Evolutionary conservation across 2,888 invertebrate species (phyloP).

Genomic region (Dolomedes plantarius): DNA sequence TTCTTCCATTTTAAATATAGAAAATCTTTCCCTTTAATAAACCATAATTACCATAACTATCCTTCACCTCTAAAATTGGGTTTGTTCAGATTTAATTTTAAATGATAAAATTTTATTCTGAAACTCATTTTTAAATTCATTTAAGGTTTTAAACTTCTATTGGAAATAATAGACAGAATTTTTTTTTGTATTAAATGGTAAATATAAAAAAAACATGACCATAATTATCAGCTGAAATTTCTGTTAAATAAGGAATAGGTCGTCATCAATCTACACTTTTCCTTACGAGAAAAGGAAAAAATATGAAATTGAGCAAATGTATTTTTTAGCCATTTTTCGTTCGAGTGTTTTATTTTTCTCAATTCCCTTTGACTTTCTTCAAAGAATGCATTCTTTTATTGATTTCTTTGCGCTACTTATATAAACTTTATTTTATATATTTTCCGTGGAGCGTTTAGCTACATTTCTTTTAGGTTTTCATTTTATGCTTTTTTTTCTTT

Average conservation of each 20-base stretch:
- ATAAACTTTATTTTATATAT: conserved; percentile 24
- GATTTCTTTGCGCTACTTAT: conserved; percentile 21
- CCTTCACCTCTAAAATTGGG: too few relatives aligned
- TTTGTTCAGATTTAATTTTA: too few relatives aligned
- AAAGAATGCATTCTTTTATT: conserved; percentile 11
- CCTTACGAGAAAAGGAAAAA: neutral
- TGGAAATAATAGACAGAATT: too few relatives aligned
- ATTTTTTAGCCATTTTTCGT: conserved; percentile 34
- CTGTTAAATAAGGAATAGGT: conserved; percentile 36
- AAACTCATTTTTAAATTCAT: too few relatives aligned
- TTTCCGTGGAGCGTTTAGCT: conserved; percentile 7
- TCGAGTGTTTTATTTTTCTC: conserved; percentile 17
- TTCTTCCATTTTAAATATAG: too few relatives aligned
- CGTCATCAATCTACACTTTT: conserved; percentile 30
- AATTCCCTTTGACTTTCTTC: neutral
- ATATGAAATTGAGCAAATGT: conserved; percentile 30
- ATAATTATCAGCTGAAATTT: conserved; percentile 45
- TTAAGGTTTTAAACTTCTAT: too few relatives aligned
- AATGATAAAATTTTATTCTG: too few relatives aligned
- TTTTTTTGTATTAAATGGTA: too few relatives aligned
- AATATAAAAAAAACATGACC: conserved; percentile 18
- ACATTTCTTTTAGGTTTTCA: neutral
- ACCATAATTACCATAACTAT: too few relatives aligned
- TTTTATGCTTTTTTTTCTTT: neutral
- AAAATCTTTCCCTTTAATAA: too few relatives aligned